Base-by-base conservation (phyloP, 1,140 invertebrate species). In the Solenopsis invicta region DNA sequence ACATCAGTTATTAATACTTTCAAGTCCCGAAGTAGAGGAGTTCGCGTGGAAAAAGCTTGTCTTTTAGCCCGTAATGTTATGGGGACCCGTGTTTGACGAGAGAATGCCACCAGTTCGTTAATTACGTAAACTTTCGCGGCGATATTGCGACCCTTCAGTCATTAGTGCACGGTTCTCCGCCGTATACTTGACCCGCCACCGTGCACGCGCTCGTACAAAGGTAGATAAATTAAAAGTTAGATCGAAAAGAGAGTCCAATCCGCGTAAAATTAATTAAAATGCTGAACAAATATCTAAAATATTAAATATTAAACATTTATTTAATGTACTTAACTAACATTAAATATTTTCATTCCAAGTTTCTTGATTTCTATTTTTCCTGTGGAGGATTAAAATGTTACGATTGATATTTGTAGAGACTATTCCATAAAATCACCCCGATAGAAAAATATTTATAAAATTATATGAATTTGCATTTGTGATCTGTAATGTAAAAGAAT, bases 1-100 rank as follows among this genome's bases (percentile, higher is more conserved):
- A 75, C 56, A 29, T 37, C 41, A 8, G 4, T 84, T 84, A 84
- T 84, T 61, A 84, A 75, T 41, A 41, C 54, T 50, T 75, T 37
- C 54, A 13, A 48, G 54, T 34, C 13, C 5, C 21, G 12, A 41
- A 78, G 50, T 29, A 6, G 16, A 37, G 12, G 78, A 45, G 21
- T 29, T n/a, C 50, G 21, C 66, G 16, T 34, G 67, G 48, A 84
- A 61, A 74, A 34, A 45, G 71, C 48, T 61, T n/a, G 18, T 74
- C 48, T 82, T 50, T 74, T 54, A 67, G 12, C 4, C 18, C 24
- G 21, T 16, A 21, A 29, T n/a, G 34, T n/a, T 54, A 34, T 24
- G 13, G 41, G 13, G 21, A 61, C 41, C 50, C 41, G 66, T 67
- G n/a, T 37, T 48, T 61, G 13, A 61, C 24, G 37, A 21, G 64